These are phyloP conservation scores for Hirtodrosophila histrioides DNA, from an alignment of 2,888 invertebrate genomes.

Conservation along the genomic window DNA sequence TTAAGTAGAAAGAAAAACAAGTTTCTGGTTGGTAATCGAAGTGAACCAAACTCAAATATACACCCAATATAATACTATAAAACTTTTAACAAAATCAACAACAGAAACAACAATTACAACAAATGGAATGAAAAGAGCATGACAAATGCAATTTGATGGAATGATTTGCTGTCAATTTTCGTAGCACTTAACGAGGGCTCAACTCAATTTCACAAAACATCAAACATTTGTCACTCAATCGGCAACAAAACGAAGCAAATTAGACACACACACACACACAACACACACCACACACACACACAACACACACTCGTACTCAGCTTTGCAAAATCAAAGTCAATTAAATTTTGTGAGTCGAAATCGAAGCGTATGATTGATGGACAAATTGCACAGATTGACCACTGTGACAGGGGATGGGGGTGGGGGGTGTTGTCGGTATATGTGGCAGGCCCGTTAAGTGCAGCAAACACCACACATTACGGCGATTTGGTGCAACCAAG, in stretches of 20 bases:
- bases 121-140: conserved; percentile 15
- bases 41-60: conserved; percentile 30
- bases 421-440: not conserved
- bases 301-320: conserved; percentile 10
- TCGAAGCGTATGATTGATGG: conserved; percentile 60
- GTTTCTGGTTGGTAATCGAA: conserved; percentile 24
- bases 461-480: conserved; percentile 53
- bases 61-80: conserved; percentile 2
- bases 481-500: conserved; percentile 45
- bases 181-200: conserved; percentile 28
- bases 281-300: not conserved
- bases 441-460: conserved; percentile 47
- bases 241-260: conserved; percentile 53
- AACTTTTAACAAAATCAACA: conserved; percentile 22
- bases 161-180: conserved; percentile 17
- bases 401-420: conserved; percentile 1
- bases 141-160: conserved; percentile 34
- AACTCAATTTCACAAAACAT: conserved; percentile 50
- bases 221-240: conserved; percentile 65
- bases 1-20: conserved; percentile 7
- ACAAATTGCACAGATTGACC: conserved; percentile 55
- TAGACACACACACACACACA: conserved; percentile 39
- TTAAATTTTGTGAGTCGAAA: conserved; percentile 64
- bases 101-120: conserved; percentile 1
- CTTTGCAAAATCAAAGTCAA: conserved; percentile 66